A percentile compares a stretch with the other conserved stretches of the same genome.
phyloP scores from a whole-genome alignment of 2,888 invertebrate genomes.

The Rhopalosiphum nymphaeae region DNA sequence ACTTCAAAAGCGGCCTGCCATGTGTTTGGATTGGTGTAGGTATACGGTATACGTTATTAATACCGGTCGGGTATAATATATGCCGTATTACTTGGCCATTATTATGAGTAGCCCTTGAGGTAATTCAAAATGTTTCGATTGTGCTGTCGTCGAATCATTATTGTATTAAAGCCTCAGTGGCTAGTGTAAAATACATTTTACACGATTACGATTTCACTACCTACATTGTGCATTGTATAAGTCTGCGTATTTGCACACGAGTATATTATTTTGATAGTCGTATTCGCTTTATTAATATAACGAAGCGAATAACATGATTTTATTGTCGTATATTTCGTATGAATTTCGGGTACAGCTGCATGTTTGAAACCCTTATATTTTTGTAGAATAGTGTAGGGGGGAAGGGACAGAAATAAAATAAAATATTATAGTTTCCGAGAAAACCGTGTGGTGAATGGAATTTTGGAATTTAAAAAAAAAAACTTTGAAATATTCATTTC shows the following conservation, averaged over 20 bases:
- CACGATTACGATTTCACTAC: background rate
- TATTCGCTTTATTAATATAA: background rate
- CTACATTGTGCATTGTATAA: background rate
- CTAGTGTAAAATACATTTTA: background rate
- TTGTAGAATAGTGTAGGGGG: background rate
- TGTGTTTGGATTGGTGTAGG: background rate
- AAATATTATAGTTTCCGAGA: background rate
- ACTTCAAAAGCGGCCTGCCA: background rate
- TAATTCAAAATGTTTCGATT: background rate
- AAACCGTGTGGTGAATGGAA: background rate
- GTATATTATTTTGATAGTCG: background rate
- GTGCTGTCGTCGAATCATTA: background rate
- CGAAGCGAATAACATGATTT: background rate
- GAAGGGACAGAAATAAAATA: background rate
- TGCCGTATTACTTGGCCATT: background rate
- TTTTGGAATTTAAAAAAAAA: background rate
- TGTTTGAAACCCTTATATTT: background rate
- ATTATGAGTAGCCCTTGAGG: background rate
- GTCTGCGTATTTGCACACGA: background rate
- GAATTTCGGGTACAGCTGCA: background rate
- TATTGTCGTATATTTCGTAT: background rate
- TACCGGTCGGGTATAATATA: too few relatives aligned
- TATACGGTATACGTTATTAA: background rate
- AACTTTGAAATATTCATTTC: background rate
- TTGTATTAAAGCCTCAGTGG: background rate